Evolutionary conservation across 2,888 invertebrate genomes (phyloP).

Genomic region (Eristalis arbustorum): DNA sequence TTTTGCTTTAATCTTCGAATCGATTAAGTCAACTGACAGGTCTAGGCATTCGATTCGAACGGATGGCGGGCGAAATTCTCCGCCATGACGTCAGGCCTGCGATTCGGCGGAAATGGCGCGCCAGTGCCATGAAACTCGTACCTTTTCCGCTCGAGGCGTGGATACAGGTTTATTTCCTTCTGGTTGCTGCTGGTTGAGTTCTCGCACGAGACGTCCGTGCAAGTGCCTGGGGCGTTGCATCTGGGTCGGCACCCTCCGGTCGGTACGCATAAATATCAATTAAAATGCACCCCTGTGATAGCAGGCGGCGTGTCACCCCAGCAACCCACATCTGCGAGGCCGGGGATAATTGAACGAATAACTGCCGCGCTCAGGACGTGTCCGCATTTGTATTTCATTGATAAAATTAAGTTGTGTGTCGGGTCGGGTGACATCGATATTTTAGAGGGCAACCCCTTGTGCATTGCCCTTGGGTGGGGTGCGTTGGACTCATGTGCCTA

Average conservation of each 20-base stretch:
- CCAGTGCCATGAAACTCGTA: neutral
- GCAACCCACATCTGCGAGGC: conserved; percentile 61
- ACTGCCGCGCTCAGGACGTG: conserved; percentile 43
- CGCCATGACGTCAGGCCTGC: conserved; percentile 45
- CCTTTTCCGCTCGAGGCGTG: conserved; percentile 3
- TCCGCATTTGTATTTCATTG: conserved; percentile 35
- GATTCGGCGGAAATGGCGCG: conserved; percentile 40
- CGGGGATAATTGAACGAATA: conserved; percentile 47
- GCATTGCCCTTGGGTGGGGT: neutral
- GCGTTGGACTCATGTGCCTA: conserved; percentile 33
- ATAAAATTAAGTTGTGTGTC: conserved; percentile 37
- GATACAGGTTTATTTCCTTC: conserved; percentile 32
- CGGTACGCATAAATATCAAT: conserved; percentile 63
- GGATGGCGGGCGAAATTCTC: conserved; percentile 28
- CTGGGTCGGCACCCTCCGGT: conserved; percentile 14
- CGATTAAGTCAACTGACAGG: conserved; percentile 32
- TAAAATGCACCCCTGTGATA: conserved; percentile 54
- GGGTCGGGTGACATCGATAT: conserved; percentile 50
- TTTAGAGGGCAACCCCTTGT: conserved; percentile 15
- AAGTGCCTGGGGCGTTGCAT: neutral
- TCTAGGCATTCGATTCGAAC: conserved; percentile 29
- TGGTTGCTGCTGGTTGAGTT: neutral
- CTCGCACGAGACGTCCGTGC: neutral
- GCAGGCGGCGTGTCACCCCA: neutral
- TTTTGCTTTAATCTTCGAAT: neutral